phyloP scores from a whole-genome alignment of 2,888 invertebrate species.

The Microplitis deprimator region DNA sequence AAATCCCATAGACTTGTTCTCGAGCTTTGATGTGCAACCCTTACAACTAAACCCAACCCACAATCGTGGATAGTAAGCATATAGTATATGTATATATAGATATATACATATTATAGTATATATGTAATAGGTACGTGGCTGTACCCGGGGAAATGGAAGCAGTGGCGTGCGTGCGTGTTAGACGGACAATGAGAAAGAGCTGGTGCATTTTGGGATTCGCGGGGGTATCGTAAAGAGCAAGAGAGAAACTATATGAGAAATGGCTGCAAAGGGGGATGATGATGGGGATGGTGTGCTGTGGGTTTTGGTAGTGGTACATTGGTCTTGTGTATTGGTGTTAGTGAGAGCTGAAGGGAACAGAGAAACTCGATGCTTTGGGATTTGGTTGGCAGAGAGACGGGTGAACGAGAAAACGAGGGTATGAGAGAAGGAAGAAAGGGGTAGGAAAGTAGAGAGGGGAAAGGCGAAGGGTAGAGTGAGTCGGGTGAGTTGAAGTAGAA shows the following conservation, averaged over 20 bases:
- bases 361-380: constrained; percentile 26
- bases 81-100: constrained; percentile 4
- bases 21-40: constrained; percentile 9
- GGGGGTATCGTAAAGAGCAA: constrained; percentile 39
- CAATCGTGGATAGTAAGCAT: not conserved
- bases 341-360: constrained; percentile 12
- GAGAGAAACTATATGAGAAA: constrained; percentile 36
- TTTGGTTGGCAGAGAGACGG: constrained; percentile 22
- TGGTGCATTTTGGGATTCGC: constrained; percentile 54
- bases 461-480: constrained; percentile 42
- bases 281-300: constrained; percentile 22
- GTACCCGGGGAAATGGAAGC: constrained; percentile 42
- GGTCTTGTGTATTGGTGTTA: constrained; percentile 18
- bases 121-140: not conserved
- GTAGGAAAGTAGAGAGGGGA: constrained; percentile 41
- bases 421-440: constrained; percentile 30
- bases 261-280: constrained; percentile 12
- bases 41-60: constrained; percentile 2
- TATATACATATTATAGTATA: constrained; percentile 1
- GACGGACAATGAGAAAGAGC: constrained; percentile 63
- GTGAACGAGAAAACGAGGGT: constrained; percentile 28
- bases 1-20: constrained; percentile 4
- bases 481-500: constrained; percentile 26
- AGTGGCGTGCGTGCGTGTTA: constrained; percentile 64
- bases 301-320: constrained; percentile 27